Evolutionary conservation across 2,797 vertebrate genomes (phyloP).

Genomic region (Adrianichthys oophorus): DNA sequence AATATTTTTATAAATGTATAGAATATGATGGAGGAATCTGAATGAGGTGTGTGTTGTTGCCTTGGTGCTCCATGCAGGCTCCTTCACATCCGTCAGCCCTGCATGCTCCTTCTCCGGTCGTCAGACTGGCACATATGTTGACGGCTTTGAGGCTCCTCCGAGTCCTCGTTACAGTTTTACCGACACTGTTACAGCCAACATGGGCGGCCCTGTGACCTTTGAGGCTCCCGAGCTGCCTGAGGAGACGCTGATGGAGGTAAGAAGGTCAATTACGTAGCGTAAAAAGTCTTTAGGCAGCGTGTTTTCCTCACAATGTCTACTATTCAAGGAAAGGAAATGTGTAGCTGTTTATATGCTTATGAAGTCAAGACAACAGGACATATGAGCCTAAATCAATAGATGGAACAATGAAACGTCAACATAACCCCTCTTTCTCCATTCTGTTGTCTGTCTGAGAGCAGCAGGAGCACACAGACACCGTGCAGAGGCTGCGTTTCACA

Average conservation of each 20-base stretch:
- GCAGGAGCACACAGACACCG: conserved; percentile 95
- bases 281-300: too few species aligned
- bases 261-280: conserved; percentile 18
- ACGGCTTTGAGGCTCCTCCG: conserved; percentile 80
- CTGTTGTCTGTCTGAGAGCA: conserved; percentile 57
- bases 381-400: neutral
- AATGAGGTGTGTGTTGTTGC: neutral
- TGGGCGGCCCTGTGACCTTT: conserved; percentile 88
- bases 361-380: neutral
- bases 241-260: conserved; percentile 98
- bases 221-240: conserved; percentile 95
- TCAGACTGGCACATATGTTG: conserved; percentile 78
- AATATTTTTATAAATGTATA: too few species aligned
- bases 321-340: too few species aligned
- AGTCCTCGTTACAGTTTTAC: conserved; percentile 85
- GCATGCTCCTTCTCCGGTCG: conserved; percentile 86
- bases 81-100: conserved; percentile 87
- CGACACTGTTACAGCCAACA: conserved; percentile 83
- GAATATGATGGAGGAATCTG: neutral
- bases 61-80: conserved; percentile 76
- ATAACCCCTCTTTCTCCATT: neutral
- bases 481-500: conserved; percentile 88
- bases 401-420: too few species aligned
- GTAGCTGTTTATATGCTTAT: too few species aligned
- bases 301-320: too few species aligned